These are phyloP conservation scores for Casuarius casuarius DNA, from an alignment of 2,113 vertebrate genomes.

Conservation along the genomic window DNA sequence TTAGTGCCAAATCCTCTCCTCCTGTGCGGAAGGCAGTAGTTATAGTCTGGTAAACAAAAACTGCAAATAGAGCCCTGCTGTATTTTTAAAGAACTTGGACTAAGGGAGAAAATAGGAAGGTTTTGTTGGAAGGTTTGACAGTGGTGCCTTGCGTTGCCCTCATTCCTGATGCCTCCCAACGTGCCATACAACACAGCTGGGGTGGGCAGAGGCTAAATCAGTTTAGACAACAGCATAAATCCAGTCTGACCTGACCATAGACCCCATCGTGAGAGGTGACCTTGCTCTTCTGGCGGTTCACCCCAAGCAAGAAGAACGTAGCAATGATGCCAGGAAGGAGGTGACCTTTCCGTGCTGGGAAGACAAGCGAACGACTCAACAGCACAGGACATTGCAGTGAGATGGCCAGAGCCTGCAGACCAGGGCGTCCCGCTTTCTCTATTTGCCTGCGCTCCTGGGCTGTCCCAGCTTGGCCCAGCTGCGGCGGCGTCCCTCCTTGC, in stretches of 20 bases:
- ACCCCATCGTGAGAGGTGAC: fast-evolving
- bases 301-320: not conserved
- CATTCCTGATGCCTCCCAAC: fast-evolving
- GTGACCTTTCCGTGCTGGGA: fast-evolving
- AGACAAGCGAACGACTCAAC: fast-evolving
- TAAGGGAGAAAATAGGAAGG: not conserved
- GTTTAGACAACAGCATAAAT: not conserved
- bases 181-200: not conserved
- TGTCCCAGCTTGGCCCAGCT: too few species aligned
- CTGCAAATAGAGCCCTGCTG: not conserved
- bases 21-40: not conserved
- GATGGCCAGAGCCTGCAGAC: not conserved
- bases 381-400: fast-evolving
- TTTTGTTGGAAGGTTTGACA: fast-evolving
- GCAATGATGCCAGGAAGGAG: not conserved
- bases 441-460: not conserved
- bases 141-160: not conserved
- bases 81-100: not conserved
- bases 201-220: not conserved
- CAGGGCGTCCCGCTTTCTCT: too few species aligned
- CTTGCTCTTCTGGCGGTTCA: not conserved
- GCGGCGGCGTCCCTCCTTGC: fast-evolving
- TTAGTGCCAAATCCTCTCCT: not conserved
- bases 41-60: not conserved
- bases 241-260: fast-evolving